Conservation (phyloP, 2,888 invertebrate species). For the Petrolisthes cinctipes region DNA sequence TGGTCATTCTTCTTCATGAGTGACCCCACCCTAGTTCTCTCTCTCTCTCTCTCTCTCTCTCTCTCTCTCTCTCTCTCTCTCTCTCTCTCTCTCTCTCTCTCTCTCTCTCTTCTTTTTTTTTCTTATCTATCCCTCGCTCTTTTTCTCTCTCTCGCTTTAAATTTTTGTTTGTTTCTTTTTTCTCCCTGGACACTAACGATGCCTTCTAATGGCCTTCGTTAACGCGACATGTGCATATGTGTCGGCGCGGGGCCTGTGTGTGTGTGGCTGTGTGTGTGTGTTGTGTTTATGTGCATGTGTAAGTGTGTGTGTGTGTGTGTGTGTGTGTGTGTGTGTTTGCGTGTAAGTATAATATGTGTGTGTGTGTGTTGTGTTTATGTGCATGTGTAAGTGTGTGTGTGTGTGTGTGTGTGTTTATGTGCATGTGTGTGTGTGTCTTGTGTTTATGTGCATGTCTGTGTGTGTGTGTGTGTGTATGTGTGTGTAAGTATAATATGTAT, state of each 20-base stretch:
- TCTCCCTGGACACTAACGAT: neutral
- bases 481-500: too few relatives aligned
- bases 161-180: too few relatives aligned
- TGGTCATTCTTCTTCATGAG: neutral
- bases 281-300: neutral
- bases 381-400: too few relatives aligned
- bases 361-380: too few relatives aligned
- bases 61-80: neutral
- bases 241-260: neutral
- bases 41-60: neutral
- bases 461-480: too few relatives aligned
- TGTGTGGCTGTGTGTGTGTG: neutral
- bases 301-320: too few relatives aligned
- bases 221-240: neutral
- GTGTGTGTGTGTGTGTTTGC: too few relatives aligned
- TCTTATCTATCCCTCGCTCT: neutral
- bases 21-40: neutral
- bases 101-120: neutral
- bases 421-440: too few relatives aligned
- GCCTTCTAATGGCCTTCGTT: neutral
- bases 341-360: too few relatives aligned
- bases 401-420: too few relatives aligned
- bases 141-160: neutral
- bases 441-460: too few relatives aligned
- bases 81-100: neutral